Percentiles rank a stretch among this genome's conserved stretches.
phyloP scores from a whole-genome alignment of 2,888 invertebrate species.

The Eupelmus urozonus region DNA sequence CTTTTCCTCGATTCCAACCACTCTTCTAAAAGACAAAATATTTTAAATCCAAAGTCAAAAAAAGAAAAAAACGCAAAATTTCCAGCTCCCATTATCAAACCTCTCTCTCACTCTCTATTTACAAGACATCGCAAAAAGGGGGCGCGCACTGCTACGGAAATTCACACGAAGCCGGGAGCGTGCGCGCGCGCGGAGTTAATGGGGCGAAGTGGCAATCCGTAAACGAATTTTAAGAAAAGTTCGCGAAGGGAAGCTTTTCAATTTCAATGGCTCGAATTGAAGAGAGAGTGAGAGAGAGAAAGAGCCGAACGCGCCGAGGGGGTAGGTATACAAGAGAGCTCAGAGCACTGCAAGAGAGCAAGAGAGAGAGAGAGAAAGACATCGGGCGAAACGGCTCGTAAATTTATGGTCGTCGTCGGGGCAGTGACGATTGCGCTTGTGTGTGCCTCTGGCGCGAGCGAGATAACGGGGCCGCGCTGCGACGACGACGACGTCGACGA shows the following conservation, averaged over 20 bases:
- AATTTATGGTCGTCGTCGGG: conserved; percentile 54
- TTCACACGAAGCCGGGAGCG: background rate
- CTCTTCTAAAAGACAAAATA: background rate
- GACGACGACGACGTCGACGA: conserved; percentile 1
- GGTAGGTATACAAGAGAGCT: background rate
- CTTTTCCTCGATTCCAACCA: background rate
- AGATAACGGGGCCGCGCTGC: conserved; percentile 50
- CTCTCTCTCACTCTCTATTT: conserved; percentile 21
- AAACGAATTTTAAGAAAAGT: conserved; percentile 59
- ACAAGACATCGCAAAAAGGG: conserved; percentile 13
- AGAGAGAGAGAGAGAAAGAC: conserved; percentile 21
- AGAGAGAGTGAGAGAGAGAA: background rate
- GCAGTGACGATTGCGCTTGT: conserved; percentile 56
- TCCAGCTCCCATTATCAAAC: conserved; percentile 16
- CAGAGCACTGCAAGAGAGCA: background rate
- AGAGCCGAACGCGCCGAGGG: too few relatives aligned
- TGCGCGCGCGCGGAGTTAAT: conserved; percentile 36
- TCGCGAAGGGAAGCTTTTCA: conserved; percentile 56
- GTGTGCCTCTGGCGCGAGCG: conserved; percentile 30
- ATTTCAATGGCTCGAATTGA: conserved; percentile 57
- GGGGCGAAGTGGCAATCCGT: conserved; percentile 56
- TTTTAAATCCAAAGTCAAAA: background rate
- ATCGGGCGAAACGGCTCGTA: conserved; percentile 41
- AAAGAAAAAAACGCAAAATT: background rate
- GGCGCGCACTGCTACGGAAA: too few relatives aligned